Percentiles rank a stretch among this genome's conserved stretches.
These are phyloP conservation scores for Crambe crambe DNA, from an alignment of 37 sponge, comb jelly and placozoan species.

Conservation along the genomic window DNA sequence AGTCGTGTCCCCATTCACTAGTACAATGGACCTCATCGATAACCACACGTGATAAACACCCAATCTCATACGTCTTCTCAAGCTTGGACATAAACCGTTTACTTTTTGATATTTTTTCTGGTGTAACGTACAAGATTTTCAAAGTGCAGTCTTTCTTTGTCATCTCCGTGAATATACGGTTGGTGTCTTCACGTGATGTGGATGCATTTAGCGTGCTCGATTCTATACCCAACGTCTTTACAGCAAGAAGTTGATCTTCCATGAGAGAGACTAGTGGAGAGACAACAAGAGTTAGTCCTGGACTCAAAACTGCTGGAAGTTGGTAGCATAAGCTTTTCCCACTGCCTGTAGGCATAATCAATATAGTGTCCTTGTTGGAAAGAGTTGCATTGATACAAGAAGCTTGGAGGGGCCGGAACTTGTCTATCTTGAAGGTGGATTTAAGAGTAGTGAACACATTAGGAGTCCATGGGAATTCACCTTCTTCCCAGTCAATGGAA, in stretches of 20 bases:
- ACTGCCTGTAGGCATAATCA: slow-evolving; percentile 98
- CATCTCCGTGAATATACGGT: slow-evolving; percentile 52
- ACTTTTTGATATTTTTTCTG: slow-evolving; percentile 89
- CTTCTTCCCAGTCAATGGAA: slow-evolving; percentile 56
- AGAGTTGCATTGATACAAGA: slow-evolving; percentile 81
- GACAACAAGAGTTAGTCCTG: slow-evolving; percentile 89
- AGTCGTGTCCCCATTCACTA: slow-evolving; percentile 99
- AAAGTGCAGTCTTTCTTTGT: slow-evolving; percentile 43
- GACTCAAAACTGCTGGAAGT: slow-evolving; percentile 73
- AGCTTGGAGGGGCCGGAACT: slow-evolving; percentile 81
- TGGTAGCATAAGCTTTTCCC: slow-evolving; percentile 99
- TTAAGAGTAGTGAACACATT: slow-evolving; percentile 22
- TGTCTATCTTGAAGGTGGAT: slow-evolving; percentile 46
- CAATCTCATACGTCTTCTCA: slow-evolving; percentile 81
- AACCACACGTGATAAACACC: slow-evolving; percentile 78
- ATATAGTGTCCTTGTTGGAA: slow-evolving; percentile 74
- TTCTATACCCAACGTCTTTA: slow-evolving; percentile 60
- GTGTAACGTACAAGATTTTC: slow-evolving; percentile 90
- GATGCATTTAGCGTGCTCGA: slow-evolving; percentile 67
- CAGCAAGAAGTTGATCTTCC: slow-evolving; percentile 89
- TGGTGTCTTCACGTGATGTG: slow-evolving; percentile 57
- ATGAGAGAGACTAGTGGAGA: slow-evolving; percentile 95
- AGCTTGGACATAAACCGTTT: slow-evolving; percentile 86
- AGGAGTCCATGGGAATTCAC: slow-evolving; percentile 59
- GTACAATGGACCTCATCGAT: slow-evolving; percentile 98